Percentiles rank a stretch among this genome's conserved stretches.
Conservation (phyloP, 1,140 invertebrate genomes). For the Drosophila parvula region DNA sequence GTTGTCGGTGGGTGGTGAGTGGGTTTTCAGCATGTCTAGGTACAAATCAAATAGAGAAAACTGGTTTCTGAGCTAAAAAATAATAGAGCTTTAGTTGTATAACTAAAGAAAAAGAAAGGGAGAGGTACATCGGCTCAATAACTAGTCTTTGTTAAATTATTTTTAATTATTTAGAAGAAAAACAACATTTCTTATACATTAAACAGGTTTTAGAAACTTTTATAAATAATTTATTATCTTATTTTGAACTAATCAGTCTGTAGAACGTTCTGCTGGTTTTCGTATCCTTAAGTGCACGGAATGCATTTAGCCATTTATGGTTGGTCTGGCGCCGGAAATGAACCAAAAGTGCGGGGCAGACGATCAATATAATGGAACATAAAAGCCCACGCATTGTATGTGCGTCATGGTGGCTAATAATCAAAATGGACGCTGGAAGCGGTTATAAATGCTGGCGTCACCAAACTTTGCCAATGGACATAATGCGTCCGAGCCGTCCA, state of each 20-base stretch:
- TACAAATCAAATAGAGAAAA: background rate
- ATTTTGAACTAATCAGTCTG: background rate
- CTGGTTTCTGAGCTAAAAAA: background rate
- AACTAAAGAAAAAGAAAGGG: too few species aligned
- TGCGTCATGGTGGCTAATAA: constrained; percentile 64
- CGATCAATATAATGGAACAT: constrained; percentile 62
- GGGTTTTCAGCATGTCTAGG: background rate
- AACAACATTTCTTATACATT: too few species aligned
- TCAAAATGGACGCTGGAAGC: constrained; percentile 68
- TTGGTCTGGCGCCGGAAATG: constrained; percentile 24
- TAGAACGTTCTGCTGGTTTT: background rate
- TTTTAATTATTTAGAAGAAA: too few species aligned
- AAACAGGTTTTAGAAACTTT: too few species aligned
- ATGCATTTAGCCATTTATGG: constrained; percentile 51
- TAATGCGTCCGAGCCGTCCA: constrained; percentile 62
- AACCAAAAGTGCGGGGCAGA: constrained; percentile 22
- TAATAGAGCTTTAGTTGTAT: too few species aligned
- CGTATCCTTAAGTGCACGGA: background rate
- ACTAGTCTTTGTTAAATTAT: too few species aligned
- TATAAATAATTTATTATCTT: background rate
- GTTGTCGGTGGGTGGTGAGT: constrained; percentile 7
- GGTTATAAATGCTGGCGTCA: constrained; percentile 77
- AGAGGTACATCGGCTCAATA: too few species aligned
- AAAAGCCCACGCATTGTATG: constrained; percentile 39
- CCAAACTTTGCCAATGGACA: constrained; percentile 77